A percentile compares a stretch with the other conserved stretches of the same genome.
Evolutionary conservation across 2,888 invertebrate species (phyloP).

Genomic region (Drosophila trichaetosa): DNA sequence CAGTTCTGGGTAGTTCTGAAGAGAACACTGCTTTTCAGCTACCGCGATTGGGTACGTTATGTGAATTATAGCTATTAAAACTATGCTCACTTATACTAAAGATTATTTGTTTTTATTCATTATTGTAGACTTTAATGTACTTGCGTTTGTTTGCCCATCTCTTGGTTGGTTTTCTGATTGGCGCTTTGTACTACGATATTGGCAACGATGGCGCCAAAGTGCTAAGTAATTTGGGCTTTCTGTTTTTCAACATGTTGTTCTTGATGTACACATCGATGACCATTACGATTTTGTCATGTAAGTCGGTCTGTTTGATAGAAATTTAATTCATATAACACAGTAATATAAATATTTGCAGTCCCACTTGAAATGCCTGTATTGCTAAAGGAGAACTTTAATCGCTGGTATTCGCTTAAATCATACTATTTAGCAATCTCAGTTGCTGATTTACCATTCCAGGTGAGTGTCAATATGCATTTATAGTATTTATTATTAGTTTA

Average conservation of each 20-base stretch:
- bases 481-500: not conserved
- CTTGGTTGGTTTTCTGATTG: slow-evolving; percentile 96
- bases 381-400: slow-evolving; percentile 97
- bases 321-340: not conserved
- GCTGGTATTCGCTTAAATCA: slow-evolving; percentile 97
- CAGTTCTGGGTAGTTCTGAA: slow-evolving; percentile 96
- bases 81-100: not conserved
- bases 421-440: slow-evolving; percentile 98
- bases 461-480: slow-evolving; percentile 83
- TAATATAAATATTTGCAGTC: slow-evolving; percentile 86
- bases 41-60: slow-evolving; percentile 92
- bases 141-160: slow-evolving; percentile 97
- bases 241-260: slow-evolving; percentile 99
- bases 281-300: slow-evolving; percentile 98
- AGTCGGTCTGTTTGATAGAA: slow-evolving; percentile 83
- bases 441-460: slow-evolving; percentile 99
- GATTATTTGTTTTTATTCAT: not conserved
- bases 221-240: slow-evolving; percentile 97
- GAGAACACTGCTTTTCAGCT: slow-evolving; percentile 93
- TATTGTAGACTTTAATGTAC: slow-evolving; percentile 94
- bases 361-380: slow-evolving; percentile 98
- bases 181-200: slow-evolving; percentile 97
- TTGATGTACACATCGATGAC: slow-evolving; percentile 99
- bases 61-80: not conserved
- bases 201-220: slow-evolving; percentile 98